Conservation (phyloP, 2,113 vertebrate genomes). For the Tapirus terrestris region DNA sequence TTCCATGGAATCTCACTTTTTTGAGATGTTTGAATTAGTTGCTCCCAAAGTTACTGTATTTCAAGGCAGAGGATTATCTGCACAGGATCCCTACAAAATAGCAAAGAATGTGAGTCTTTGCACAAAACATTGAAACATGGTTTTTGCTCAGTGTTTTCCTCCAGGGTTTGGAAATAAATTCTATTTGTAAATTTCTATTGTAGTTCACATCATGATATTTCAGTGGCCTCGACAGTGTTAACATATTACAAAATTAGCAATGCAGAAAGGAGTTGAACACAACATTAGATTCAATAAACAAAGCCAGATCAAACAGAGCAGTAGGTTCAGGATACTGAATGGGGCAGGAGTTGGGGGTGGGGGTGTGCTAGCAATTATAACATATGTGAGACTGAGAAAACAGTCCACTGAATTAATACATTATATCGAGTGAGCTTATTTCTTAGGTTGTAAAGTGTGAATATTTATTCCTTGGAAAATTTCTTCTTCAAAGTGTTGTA, state of each 20-base stretch:
- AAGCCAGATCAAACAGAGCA: not conserved
- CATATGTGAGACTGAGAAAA: not conserved
- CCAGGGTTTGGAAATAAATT: slow-evolving; percentile 29
- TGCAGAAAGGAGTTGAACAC: not conserved
- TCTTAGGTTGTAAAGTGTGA: not conserved
- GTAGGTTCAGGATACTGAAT: not conserved
- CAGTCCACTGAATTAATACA: not conserved
- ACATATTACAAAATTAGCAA: not conserved
- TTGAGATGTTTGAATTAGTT: not conserved
- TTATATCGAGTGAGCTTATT: not conserved
- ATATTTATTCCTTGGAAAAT: not conserved
- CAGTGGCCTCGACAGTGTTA: not conserved
- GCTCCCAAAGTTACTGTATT: not conserved
- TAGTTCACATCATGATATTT: not conserved
- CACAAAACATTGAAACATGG: not conserved
- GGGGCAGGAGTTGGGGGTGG: not conserved
- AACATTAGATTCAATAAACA: not conserved
- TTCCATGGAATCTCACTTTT: not conserved
- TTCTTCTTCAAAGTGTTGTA: not conserved
- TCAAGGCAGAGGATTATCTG: not conserved
- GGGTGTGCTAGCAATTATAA: not conserved
- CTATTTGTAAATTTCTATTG: slow-evolving; percentile 24
- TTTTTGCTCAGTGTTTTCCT: not conserved
- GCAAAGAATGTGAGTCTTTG: not conserved
- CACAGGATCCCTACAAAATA: not conserved